These are phyloP conservation scores for Pheosia tremula DNA, from an alignment of 2,888 invertebrate genomes.

Conservation along the genomic window DNA sequence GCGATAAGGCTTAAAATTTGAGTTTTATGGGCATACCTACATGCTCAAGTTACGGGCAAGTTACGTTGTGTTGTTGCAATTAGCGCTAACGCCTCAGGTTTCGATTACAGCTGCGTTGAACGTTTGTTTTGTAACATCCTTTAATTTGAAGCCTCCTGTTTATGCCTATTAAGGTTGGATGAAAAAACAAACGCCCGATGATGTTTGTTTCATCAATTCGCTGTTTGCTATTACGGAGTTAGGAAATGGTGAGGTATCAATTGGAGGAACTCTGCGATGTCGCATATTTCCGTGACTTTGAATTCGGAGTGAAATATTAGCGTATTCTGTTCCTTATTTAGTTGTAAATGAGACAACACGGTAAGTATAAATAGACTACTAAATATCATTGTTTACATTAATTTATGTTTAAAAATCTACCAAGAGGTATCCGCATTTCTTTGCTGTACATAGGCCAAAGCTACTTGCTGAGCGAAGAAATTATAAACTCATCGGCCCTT, in stretches of 20 bases:
- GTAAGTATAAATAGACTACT: no score
- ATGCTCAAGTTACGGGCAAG: conserved; percentile 38
- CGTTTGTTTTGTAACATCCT: conserved; percentile 62
- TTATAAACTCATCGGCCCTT: no score
- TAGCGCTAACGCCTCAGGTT: conserved; percentile 49
- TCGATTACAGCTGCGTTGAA: conserved; percentile 57
- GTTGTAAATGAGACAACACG: neutral
- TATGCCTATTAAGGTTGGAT: conserved; percentile 5
- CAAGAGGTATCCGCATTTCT: no score
- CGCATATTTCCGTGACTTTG: conserved; percentile 1
- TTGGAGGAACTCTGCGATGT: neutral
- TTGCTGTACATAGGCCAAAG: no score
- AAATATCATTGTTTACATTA: no score
- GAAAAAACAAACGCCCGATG: neutral
- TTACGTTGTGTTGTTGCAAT: conserved; percentile 53
- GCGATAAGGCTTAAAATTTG: conserved; percentile 22
- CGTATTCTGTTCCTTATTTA: neutral
- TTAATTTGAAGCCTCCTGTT: conserved; percentile 11
- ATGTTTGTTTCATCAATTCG: conserved; percentile 4
- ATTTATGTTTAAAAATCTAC: no score
- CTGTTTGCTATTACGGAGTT: neutral
- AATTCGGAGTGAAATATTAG: neutral
- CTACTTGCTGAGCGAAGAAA: no score
- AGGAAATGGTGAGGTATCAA: conserved; percentile 4
- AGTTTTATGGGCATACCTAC: conserved; percentile 16